Conservation (phyloP, 2,888 invertebrate genomes). For the Alloscopus bannaensis region DNA sequence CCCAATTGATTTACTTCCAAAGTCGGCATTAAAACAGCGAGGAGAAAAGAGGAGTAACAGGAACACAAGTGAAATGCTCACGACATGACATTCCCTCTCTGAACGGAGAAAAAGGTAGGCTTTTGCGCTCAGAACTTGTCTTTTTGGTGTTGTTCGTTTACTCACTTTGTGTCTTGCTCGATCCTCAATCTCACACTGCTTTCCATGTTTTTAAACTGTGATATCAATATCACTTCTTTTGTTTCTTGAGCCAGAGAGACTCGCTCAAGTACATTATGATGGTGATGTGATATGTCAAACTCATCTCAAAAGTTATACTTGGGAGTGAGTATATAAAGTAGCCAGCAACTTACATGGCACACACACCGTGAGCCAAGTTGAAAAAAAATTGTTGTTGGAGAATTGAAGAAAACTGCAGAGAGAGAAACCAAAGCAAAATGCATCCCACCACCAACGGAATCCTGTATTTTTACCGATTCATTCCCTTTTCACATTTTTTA, state of each 20-base stretch:
- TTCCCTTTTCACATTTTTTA: constrained; percentile 21
- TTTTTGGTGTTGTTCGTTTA: neutral
- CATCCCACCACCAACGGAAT: constrained; percentile 14
- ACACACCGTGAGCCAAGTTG: constrained; percentile 10
- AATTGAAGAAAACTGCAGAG: neutral
- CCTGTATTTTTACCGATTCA: constrained; percentile 18
- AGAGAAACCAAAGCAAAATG: no score
- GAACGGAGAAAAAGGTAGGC: no score
- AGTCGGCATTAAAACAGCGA: constrained; percentile 62
- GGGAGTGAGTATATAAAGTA: neutral
- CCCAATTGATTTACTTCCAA: constrained; percentile 64
- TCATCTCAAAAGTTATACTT: constrained; percentile 10
- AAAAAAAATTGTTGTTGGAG: neutral
- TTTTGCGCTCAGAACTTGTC: constrained; percentile 20
- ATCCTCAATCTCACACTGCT: no score
- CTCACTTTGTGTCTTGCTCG: no score
- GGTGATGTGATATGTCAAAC: constrained; percentile 27
- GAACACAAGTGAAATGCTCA: constrained; percentile 57
- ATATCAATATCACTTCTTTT: constrained; percentile 35
- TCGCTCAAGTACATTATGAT: constrained; percentile 21
- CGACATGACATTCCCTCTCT: constrained; percentile 55
- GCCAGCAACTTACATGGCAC: neutral
- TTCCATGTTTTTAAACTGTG: constrained; percentile 1
- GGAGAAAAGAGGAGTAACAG: constrained; percentile 44
- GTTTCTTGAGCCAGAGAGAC: neutral